A percentile compares a stretch with the other conserved stretches of the same genome.
phyloP scores from a whole-genome alignment of 2,797 vertebrate species.

The Euphonia xanthogaster region DNA sequence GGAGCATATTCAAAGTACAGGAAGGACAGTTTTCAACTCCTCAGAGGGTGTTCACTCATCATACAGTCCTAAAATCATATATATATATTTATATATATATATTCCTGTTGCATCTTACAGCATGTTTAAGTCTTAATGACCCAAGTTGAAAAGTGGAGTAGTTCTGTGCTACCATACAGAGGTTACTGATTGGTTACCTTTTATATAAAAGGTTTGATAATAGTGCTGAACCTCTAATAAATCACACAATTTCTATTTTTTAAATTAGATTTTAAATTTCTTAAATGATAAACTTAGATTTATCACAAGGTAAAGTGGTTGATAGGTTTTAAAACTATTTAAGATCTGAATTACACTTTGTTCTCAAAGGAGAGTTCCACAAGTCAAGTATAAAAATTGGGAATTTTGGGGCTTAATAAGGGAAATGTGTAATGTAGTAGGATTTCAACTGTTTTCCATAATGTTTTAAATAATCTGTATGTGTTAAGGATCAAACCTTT shows the following conservation, averaged over 20 bases:
- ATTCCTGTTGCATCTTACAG: background rate
- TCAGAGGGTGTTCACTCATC: fast-evolving
- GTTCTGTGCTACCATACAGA: background rate
- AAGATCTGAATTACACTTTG: background rate
- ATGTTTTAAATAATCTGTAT: background rate
- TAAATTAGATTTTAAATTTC: background rate
- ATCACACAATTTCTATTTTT: background rate
- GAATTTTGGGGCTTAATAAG: background rate
- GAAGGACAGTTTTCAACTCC: background rate
- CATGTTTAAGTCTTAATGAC: background rate
- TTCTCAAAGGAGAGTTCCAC: background rate
- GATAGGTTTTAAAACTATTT: background rate
- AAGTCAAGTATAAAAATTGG: background rate
- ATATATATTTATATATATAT: background rate
- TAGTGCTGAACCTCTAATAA: background rate
- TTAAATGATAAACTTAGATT: background rate
- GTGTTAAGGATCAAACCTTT: background rate
- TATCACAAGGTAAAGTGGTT: background rate
- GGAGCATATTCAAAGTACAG: background rate
- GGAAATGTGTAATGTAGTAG: background rate
- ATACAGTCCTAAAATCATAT: background rate
- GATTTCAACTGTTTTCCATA: background rate
- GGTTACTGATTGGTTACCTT: background rate
- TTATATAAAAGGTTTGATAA: background rate
- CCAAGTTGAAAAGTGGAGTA: background rate